Evolutionary conservation across 2,888 invertebrate species (phyloP), one percentile per base, ranked within the genome.

Genomic region (Mellilla xanthometata): DNA sequence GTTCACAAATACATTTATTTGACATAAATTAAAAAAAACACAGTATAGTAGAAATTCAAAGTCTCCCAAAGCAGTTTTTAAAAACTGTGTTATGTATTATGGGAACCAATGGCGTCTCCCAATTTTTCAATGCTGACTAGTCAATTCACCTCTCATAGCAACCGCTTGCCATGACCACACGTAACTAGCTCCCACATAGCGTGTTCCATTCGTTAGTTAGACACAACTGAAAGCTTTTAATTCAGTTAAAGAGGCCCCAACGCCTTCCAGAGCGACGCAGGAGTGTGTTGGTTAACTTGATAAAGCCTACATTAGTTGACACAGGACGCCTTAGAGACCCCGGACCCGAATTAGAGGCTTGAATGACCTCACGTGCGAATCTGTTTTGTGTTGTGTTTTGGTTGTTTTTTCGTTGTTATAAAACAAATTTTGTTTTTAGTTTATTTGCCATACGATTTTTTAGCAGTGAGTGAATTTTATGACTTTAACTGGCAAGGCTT

Each of bases 221-320:
- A 76, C 65, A 72, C 73, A 72, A 76, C 74, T 74, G 56, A 69
- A 72, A 82, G 83, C 79, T 79, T 81, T 84, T 84, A 85, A 86
- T 84, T 83, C 75, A 74, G 73, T 86, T 85, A 78, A 68, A 72
- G 68, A 54, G 58, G 71, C 76, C 62, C n/a, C 72, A 72, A 40
- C 45, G 39, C 42, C 66, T 46, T 51, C 49, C 47, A 44, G 31
- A 29, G 43, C 41, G 41, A 24, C 50, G 53, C 49, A 54, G 47
- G 33, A 41, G 29, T 40, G 35, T 41, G 43, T 49, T 49, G 35
- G 32, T 29, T 41, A 41, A 49, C 38, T 41, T 39, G 44, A 44
- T 44, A 49, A 40, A 31, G 45, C 23, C 12, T 27, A 46, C 40
- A 46, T 46, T 46, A 38, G 47, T 48, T 48, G 41, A 48, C 47